Evolutionary conservation across 2,797 vertebrate species (phyloP).

Genomic region (Discoglossus pictus): DNA sequence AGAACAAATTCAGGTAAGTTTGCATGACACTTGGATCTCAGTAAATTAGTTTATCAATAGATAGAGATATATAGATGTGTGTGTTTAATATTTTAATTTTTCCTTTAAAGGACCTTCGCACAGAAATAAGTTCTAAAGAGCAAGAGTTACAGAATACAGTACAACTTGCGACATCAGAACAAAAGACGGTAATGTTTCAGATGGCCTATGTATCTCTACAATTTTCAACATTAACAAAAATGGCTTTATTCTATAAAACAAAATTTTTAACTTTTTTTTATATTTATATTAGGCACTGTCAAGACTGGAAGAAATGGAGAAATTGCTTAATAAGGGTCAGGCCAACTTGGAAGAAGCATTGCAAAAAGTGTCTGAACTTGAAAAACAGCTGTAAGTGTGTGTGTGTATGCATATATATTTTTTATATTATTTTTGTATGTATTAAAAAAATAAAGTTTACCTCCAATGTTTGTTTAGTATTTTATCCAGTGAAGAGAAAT

Average conservation of each 20-base stretch:
- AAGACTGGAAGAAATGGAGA: constrained; percentile 66
- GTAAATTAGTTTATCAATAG: too few species aligned
- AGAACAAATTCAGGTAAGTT: constrained; percentile 75
- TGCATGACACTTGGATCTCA: too few species aligned
- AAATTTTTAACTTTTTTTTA: not conserved
- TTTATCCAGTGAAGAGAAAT: constrained; percentile 61
- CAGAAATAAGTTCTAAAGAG: constrained; percentile 29
- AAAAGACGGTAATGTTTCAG: constrained; percentile 14
- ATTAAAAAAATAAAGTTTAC: not conserved
- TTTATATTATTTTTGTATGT: not conserved
- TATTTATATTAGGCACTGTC: constrained; percentile 57
- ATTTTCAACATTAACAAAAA: too few species aligned
- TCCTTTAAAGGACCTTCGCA: constrained; percentile 30
- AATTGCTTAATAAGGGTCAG: constrained; percentile 59
- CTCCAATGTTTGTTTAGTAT: constrained; percentile 51
- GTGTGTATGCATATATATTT: too few species aligned
- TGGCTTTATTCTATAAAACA: not conserved
- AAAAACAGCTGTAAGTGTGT: constrained; percentile 71
- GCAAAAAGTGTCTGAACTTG: constrained; percentile 60
- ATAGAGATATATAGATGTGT: too few species aligned
- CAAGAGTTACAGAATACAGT: constrained; percentile 32
- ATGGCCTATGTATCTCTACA: too few species aligned
- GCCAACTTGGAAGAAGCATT: constrained; percentile 62
- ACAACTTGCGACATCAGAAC: constrained; percentile 25
- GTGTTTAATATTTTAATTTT: not conserved